A percentile compares a stretch with the other conserved stretches of the same genome.
Evolutionary conservation across 2,797 vertebrate genomes (phyloP).

Genomic region (Pteropus rufus): DNA sequence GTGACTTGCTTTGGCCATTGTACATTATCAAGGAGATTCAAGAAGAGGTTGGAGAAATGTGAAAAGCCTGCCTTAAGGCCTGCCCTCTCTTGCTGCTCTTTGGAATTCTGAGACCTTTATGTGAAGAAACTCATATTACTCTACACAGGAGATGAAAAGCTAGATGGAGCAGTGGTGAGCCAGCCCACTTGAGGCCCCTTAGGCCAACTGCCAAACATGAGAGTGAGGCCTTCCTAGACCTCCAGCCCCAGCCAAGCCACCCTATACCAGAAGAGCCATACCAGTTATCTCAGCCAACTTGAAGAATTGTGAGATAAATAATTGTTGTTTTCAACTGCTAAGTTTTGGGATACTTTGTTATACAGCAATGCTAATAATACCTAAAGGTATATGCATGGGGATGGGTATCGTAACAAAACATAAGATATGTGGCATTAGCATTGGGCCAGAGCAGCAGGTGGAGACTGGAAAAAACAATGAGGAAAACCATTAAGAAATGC

Average conservation of each 20-base stretch:
- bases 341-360: constrained; percentile 19
- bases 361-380: constrained; percentile 2
- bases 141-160: neutral
- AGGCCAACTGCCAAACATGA: neutral
- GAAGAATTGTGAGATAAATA: constrained; percentile 4
- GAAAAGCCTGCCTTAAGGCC: constrained; percentile 22
- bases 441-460: neutral
- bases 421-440: neutral
- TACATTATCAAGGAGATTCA: constrained; percentile 19
- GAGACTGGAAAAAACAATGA: constrained; percentile 28
- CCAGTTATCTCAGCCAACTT: neutral
- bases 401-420: neutral
- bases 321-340: constrained; percentile 18
- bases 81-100: neutral
- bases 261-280: neutral
- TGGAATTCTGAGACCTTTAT: neutral
- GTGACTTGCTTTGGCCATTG: constrained; percentile 42
- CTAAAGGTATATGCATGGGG: neutral
- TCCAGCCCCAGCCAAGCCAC: neutral
- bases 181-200: neutral
- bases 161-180: neutral
- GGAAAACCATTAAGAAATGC: constrained; percentile 5
- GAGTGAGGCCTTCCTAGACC: neutral
- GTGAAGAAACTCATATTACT: constrained; percentile 29
- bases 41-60: constrained; percentile 25